A percentile compares a stretch with the other conserved stretches of the same genome.
These are phyloP conservation scores for Acleris cristana DNA, from an alignment of 2,888 invertebrate genomes.

Conservation along the genomic window DNA sequence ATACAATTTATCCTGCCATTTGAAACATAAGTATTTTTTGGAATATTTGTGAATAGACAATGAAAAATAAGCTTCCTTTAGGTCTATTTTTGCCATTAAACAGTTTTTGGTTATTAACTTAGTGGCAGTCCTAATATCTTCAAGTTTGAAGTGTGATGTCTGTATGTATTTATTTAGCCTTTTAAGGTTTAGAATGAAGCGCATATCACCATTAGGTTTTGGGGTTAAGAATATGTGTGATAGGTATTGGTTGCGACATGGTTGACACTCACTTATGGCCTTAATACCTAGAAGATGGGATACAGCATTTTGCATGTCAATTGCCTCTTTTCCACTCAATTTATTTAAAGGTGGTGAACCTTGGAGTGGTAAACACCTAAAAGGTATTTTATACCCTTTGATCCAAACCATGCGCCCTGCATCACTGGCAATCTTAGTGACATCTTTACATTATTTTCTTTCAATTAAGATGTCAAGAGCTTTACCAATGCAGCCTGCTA, in stretches of 20 bases:
- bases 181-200: background rate
- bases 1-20: background rate
- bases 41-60: background rate
- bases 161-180: background rate
- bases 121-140: background rate
- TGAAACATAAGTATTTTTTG: background rate
- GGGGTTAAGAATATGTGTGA: slow-evolving; percentile 1
- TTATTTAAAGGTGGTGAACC: background rate
- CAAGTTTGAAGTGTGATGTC: background rate
- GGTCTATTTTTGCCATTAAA: background rate
- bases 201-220: background rate
- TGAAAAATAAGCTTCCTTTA: too few relatives aligned
- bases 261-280: background rate
- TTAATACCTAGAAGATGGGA: background rate
- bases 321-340: background rate
- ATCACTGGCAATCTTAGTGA: too few relatives aligned
- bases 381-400: background rate
- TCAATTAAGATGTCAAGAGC: too few relatives aligned
- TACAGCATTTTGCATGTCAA: background rate
- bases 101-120: background rate
- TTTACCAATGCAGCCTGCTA: too few relatives aligned
- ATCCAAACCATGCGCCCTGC: background rate
- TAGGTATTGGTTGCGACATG: background rate
- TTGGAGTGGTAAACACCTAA: background rate
- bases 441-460: too few relatives aligned